These are phyloP conservation scores for Archips crataeganus DNA, from an alignment of 2,888 invertebrate genomes.

Conservation along the genomic window DNA sequence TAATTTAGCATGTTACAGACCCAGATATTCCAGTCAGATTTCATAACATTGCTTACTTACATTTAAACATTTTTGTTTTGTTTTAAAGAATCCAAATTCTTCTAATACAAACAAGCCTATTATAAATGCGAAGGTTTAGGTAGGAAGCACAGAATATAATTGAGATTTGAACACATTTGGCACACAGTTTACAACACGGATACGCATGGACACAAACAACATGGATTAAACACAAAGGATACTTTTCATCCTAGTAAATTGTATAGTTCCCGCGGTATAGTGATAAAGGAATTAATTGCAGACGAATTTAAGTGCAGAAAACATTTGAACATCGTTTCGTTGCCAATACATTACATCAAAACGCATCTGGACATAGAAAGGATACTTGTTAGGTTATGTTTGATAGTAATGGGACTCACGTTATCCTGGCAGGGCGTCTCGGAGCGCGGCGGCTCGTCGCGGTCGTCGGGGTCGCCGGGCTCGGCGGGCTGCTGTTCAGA, in stretches of 20 bases:
- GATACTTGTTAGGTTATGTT: neutral
- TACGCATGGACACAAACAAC: too few relatives aligned
- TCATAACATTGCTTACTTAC: too few relatives aligned
- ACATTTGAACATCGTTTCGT: neutral
- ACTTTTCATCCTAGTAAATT: too few relatives aligned
- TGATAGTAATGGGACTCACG: constrained; percentile 60
- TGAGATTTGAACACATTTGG: too few relatives aligned
- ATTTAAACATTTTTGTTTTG: too few relatives aligned
- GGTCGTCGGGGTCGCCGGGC: constrained; percentile 59
- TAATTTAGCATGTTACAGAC: neutral
- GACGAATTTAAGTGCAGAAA: neutral
- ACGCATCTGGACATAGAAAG: neutral
- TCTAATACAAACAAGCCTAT: too few relatives aligned
- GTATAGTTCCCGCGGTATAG: too few relatives aligned
- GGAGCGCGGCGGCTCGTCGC: constrained; percentile 78
- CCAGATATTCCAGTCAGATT: neutral
- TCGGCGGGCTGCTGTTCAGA: constrained; percentile 85
- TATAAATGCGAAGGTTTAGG: too few relatives aligned
- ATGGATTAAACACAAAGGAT: too few relatives aligned
- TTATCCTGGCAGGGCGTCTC: constrained; percentile 82
- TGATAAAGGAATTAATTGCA: too few relatives aligned
- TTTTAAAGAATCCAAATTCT: neutral
- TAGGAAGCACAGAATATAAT: too few relatives aligned
- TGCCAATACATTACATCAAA: neutral
- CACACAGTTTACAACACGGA: too few relatives aligned